Evolutionary conservation across 2,888 invertebrate genomes (phyloP).

Genomic region (Anoplius nigerrimus): DNA sequence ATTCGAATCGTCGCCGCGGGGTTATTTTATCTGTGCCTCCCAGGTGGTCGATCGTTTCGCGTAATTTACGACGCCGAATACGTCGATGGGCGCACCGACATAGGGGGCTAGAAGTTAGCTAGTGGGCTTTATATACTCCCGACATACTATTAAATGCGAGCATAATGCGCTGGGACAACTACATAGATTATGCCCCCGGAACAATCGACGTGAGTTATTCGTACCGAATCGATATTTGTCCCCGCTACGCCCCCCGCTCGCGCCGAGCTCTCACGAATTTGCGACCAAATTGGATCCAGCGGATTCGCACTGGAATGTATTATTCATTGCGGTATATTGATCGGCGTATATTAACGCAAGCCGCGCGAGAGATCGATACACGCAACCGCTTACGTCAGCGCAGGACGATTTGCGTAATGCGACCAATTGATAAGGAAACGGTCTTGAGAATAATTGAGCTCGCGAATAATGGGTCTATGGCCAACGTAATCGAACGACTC

Average conservation of each 20-base stretch:
- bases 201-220: slow-evolving; percentile 23
- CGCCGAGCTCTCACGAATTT: neutral
- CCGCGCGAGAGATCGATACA: slow-evolving; percentile 9
- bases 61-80: slow-evolving; percentile 45
- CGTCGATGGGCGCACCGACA: slow-evolving; percentile 42
- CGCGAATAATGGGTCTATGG: neutral
- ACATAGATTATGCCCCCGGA: slow-evolving; percentile 13
- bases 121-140: slow-evolving; percentile 31
- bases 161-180: slow-evolving; percentile 4
- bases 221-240: slow-evolving; percentile 25
- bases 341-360: slow-evolving; percentile 28
- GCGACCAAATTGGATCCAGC: slow-evolving; percentile 7
- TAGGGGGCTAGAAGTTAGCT: slow-evolving; percentile 44
- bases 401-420: slow-evolving; percentile 27
- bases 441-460: slow-evolving; percentile 22
- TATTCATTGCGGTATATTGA: slow-evolving; percentile 25
- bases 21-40: no score
- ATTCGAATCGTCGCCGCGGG: no score
- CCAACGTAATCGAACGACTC: slow-evolving; percentile 29
- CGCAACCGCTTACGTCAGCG: neutral
- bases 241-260: neutral
- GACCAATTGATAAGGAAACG: slow-evolving; percentile 14
- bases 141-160: slow-evolving; percentile 38
- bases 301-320: slow-evolving; percentile 8
- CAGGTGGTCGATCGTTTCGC: slow-evolving; percentile 7